A percentile compares a stretch with the other conserved stretches of the same genome.
Evolutionary conservation across 2,888 invertebrate genomes (phyloP).

Genomic region (Meliscaeva auricollis): DNA sequence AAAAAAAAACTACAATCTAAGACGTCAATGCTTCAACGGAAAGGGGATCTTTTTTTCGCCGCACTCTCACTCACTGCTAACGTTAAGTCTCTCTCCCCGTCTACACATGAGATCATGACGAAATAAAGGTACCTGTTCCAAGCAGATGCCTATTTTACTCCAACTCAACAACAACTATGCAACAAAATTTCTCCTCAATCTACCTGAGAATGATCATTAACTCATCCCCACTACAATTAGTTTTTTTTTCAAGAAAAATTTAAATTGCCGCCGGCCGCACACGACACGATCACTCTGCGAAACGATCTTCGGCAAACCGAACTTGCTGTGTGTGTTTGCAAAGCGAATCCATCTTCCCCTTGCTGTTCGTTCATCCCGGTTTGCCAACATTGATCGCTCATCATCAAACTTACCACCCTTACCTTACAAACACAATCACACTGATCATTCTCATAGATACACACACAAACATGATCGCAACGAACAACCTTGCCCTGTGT

Average conservation of each 20-base stretch:
- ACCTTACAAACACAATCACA: slow-evolving; percentile 33
- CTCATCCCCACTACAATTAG: slow-evolving; percentile 52
- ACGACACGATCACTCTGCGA: slow-evolving; percentile 70
- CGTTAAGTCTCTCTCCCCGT: slow-evolving; percentile 26
- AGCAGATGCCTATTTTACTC: background rate
- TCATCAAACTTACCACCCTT: slow-evolving; percentile 55
- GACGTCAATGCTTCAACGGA: background rate
- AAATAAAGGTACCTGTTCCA: slow-evolving; percentile 45
- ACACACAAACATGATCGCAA: slow-evolving; percentile 32
- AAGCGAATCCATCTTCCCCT: slow-evolving; percentile 53
- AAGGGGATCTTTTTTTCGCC: slow-evolving; percentile 29
- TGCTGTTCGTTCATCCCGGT: background rate
- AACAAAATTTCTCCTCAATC: slow-evolving; percentile 55
- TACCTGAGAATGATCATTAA: slow-evolving; percentile 64
- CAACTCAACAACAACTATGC: slow-evolving; percentile 16
- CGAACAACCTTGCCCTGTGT: slow-evolving; percentile 75
- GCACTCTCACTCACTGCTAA: slow-evolving; percentile 3
- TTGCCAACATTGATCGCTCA: no score
- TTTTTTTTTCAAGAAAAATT: slow-evolving; percentile 46
- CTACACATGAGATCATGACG: slow-evolving; percentile 32
- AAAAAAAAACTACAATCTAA: background rate
- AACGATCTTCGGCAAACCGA: slow-evolving; percentile 57
- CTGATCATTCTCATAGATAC: slow-evolving; percentile 23
- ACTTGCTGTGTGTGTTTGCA: slow-evolving; percentile 48
- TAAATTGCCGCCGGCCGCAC: slow-evolving; percentile 70